Base-by-base conservation (phyloP, 2,113 vertebrate genomes). In the Thalassoma bifasciatum region DNA sequence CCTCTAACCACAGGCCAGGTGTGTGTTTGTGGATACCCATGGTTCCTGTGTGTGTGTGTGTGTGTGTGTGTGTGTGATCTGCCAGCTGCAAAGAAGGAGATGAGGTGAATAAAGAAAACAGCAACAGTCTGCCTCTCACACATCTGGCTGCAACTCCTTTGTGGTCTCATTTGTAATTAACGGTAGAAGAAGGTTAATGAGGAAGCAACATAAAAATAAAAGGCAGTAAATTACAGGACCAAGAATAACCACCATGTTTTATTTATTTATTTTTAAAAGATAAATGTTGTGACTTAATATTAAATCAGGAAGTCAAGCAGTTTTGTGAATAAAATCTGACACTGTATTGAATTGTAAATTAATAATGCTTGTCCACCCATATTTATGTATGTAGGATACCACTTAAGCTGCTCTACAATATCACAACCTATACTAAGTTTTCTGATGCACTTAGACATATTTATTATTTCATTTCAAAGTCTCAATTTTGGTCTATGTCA, bases 181-280 rank as follows among this genome's bases (percentile, higher is more conserved):
- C 53, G 74, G 22, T 51, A 38, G 66, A 63, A 46, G 69, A 75
- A 82, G 69, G 81, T 82, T 84, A 84, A 75, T 75, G 72, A 80
- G 44, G 54, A 52, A 8, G n/a, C 34, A 58, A 83, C 62, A 56
- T 72, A 62, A 46, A n/a, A 77, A 63, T 82, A 77, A 63, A 79
- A 60, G 16, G 61, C 53, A 47, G 21, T 74, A 66, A 85, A 74
- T 74, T 73, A 81, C 77, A 74, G 30, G 40, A 58, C 9, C 16
- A 8, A 37, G 53, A 72, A 78, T 78, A 74, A 51, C 76, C 56
- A 34, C 30, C 57, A 22, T 59, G 16, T 24, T 67, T 49, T 72
- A 38, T 38, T 8, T n/a, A n/a, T n/a, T n/a, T 17, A 49, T 22
- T 54, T 66, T 2, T 19, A 37, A 50, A n/a, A 52, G 24, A 66